Percentiles rank a stretch among this genome's conserved stretches.
phyloP scores from a whole-genome alignment of 2,888 invertebrate species.

The Prosapia bicincta region DNA sequence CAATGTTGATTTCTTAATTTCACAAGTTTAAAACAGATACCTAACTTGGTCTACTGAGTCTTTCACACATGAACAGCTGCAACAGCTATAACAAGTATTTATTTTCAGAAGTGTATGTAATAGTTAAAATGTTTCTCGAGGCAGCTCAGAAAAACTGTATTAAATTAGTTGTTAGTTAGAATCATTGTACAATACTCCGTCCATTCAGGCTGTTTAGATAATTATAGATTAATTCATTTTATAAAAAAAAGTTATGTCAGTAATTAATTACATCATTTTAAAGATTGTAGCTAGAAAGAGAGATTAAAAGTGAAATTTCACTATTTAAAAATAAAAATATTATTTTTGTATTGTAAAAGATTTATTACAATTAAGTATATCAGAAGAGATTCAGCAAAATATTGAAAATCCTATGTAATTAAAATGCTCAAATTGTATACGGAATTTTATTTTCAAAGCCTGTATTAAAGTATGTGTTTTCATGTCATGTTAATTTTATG shows the following conservation, averaged over 20 bases:
- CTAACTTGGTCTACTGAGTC: not conserved
- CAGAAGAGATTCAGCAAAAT: too few relatives aligned
- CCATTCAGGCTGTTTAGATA: not conserved
- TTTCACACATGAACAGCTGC: not conserved
- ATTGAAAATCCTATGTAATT: too few relatives aligned
- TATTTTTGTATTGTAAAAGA: too few relatives aligned
- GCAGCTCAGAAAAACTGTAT: not conserved
- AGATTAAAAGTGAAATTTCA: not conserved
- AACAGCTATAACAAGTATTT: not conserved
- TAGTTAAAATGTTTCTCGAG: not conserved
- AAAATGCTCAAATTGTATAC: too few relatives aligned
- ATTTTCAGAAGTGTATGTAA: not conserved
- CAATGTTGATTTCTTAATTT: not conserved
- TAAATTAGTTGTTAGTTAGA: not conserved
- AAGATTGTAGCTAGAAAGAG: not conserved
- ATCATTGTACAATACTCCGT: not conserved
- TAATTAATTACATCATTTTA: too few relatives aligned
- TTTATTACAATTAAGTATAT: too few relatives aligned
- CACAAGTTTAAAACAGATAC: not conserved
- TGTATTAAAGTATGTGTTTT: too few relatives aligned
- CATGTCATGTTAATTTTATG: too few relatives aligned
- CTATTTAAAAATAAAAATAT: not conserved
- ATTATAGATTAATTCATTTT: not conserved
- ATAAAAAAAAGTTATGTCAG: too few relatives aligned
- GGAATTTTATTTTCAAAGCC: too few relatives aligned